These are phyloP conservation scores for Dinomys branickii DNA, from an alignment of 2,113 vertebrate genomes.

Conservation along the genomic window DNA sequence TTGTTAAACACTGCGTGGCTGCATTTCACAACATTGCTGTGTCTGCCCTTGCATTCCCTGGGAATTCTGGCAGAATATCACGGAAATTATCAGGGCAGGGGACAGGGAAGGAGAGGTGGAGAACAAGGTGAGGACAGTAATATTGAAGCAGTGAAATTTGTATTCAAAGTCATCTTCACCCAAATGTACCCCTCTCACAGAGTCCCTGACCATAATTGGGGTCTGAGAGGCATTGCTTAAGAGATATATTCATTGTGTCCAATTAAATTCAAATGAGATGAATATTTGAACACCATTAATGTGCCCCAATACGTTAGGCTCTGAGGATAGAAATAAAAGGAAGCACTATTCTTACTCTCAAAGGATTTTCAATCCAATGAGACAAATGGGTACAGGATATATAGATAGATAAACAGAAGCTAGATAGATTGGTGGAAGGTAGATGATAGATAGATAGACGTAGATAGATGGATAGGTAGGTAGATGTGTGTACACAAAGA, in stretches of 20 bases:
- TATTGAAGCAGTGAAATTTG: background rate
- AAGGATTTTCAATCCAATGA: background rate
- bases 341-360: background rate
- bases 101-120: rapidly evolving
- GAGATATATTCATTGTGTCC: background rate
- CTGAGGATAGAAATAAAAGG: background rate
- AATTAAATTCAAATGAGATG: constrained; percentile 53
- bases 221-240: background rate
- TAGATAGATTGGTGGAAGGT: too few species aligned
- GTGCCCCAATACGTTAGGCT: background rate
- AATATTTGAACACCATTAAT: background rate
- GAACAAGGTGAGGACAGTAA: background rate
- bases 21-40: constrained; percentile 69
- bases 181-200: background rate
- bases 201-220: background rate
- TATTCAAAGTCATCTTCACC: constrained; percentile 5
- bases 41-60: constrained; percentile 62
- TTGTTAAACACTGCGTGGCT: constrained; percentile 79
- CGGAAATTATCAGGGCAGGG: background rate
- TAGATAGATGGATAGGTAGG: too few species aligned
- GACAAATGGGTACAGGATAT: background rate
- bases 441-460: background rate
- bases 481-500: too few species aligned
- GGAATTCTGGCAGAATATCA: constrained; percentile 9
- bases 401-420: background rate